Evolutionary conservation across 1,140 invertebrate species (phyloP).

Genomic region (Drosophila subpulchrella): DNA sequence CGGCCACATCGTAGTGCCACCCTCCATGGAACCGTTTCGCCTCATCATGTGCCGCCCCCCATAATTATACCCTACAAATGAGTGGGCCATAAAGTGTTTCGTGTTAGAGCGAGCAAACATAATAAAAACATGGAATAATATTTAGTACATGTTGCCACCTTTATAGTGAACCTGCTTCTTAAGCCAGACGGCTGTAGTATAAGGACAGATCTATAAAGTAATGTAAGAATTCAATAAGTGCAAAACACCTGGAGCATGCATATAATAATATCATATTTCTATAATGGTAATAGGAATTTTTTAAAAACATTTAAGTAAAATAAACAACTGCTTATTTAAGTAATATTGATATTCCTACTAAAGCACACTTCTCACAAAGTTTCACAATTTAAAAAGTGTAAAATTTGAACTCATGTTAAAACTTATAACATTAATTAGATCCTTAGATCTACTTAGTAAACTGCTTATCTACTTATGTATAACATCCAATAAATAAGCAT

Average conservation of each 20-base stretch:
- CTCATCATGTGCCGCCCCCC: constrained; percentile 24
- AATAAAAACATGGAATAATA: constrained; percentile 17
- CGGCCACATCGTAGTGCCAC: not conserved
- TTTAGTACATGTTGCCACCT: not conserved
- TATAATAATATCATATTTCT: not conserved
- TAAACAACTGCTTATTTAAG: no score
- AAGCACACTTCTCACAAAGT: no score
- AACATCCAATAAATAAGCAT: not conserved
- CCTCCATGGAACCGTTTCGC: not conserved
- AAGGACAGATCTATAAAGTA: not conserved
- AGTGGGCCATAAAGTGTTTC: constrained; percentile 13
- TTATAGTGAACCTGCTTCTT: not conserved
- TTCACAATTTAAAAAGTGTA: no score
- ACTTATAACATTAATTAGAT: no score
- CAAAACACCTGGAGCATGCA: no score
- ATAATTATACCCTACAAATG: constrained; percentile 43
- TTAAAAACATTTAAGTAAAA: not conserved
- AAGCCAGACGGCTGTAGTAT: not conserved
- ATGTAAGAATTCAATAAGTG: not conserved
- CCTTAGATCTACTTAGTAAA: no score
- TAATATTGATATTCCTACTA: no score
- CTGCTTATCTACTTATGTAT: no score
- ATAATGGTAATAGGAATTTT: not conserved
- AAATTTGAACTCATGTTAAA: no score
- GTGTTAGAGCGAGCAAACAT: constrained; percentile 14